phyloP scores from a whole-genome alignment of 2,113 vertebrate species.

The Myiozetetes cayanensis region DNA sequence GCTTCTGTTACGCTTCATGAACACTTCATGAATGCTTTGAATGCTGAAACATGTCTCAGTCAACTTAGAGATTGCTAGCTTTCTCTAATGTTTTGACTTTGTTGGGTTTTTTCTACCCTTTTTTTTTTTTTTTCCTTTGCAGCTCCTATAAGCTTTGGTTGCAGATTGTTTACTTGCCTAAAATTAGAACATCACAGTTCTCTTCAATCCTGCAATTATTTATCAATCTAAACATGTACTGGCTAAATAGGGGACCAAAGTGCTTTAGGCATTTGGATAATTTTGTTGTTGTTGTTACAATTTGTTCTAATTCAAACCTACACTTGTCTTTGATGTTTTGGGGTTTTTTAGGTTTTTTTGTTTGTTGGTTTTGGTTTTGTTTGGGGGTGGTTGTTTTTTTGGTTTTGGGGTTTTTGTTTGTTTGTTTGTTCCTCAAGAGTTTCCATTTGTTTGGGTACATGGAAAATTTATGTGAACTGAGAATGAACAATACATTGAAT shows the following conservation, averaged over 20 bases:
- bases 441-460: neutral
- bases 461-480: neutral
- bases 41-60: constrained; percentile 9
- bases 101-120: fast-evolving
- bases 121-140: fast-evolving
- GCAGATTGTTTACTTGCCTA: neutral
- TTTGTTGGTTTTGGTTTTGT: too few relatives aligned
- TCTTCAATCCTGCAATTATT: neutral
- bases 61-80: neutral
- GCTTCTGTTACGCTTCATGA: constrained; percentile 14
- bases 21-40: constrained; percentile 2
- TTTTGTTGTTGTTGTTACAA: neutral
- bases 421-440: neutral
- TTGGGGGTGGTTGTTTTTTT: too few relatives aligned
- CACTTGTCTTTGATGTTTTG: neutral
- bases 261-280: neutral
- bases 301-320: neutral
- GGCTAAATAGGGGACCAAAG: neutral
- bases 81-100: neutral
- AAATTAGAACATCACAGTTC: neutral
- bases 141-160: neutral
- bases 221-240: fast-evolving
- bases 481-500: neutral
- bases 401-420: neutral
- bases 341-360: too few relatives aligned